These are phyloP conservation scores for Gasterosteus aculeatus DNA, from an alignment of 2,113 vertebrate species.

Conservation along the genomic window DNA sequence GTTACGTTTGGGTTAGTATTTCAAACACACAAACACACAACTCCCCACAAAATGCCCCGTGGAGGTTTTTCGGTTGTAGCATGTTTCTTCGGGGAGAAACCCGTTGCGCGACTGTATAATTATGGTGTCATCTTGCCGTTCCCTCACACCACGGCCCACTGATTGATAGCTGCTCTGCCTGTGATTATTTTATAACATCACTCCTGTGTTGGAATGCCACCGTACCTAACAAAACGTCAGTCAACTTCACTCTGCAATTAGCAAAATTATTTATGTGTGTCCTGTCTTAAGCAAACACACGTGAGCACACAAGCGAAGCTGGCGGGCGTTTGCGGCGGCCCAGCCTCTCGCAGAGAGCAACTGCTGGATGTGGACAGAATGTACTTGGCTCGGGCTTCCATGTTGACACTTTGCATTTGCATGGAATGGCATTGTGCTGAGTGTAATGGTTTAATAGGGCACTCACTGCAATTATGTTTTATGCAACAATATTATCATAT, in stretches of 20 bases:
- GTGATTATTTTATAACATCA: conserved; percentile 80
- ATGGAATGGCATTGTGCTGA: conserved; percentile 33
- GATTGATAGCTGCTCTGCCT: conserved; percentile 76
- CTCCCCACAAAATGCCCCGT: conserved; percentile 48
- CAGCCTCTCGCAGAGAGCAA: conserved; percentile 21
- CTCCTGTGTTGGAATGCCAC: conserved; percentile 66
- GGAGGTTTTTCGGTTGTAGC: conserved; percentile 71
- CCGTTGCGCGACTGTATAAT: conserved; percentile 75
- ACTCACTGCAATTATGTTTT: conserved; percentile 41
- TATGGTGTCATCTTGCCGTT: conserved; percentile 73
- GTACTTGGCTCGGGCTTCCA: conserved; percentile 53
- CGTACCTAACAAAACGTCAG: conserved; percentile 68
- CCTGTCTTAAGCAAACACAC: conserved; percentile 58
- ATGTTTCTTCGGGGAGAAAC: conserved; percentile 78
- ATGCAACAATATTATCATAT: conserved; percentile 29
- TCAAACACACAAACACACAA: conserved; percentile 20
- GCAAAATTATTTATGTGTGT: conserved; percentile 74
- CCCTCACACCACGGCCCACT: conserved; percentile 62
- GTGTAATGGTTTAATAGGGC: conserved; percentile 36
- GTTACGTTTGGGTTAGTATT: neutral
- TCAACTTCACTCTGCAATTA: conserved; percentile 78
- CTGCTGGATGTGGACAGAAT: conserved; percentile 59
- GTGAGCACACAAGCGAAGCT: conserved; percentile 51
- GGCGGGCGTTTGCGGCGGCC: conserved; percentile 37
- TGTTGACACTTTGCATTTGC: conserved; percentile 49